Evolutionary conservation across 2,797 vertebrate species (phyloP).

Genomic region (Esox lucius): DNA sequence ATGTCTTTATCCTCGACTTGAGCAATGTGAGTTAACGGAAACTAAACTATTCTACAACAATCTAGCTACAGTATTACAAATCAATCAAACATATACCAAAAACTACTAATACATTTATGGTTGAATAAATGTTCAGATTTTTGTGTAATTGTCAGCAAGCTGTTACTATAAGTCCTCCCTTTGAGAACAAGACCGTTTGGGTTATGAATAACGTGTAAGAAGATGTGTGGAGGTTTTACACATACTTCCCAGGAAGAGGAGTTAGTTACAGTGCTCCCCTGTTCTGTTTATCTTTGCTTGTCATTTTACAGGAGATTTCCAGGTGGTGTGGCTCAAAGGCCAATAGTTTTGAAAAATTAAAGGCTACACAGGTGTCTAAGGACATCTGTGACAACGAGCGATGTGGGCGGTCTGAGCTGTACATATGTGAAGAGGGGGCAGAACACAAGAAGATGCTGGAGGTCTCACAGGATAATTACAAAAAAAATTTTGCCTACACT

Average conservation of each 20-base stretch:
- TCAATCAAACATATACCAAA: not conserved
- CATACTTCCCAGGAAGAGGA: not conserved
- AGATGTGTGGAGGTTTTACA: not conserved
- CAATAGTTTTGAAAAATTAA: conserved; percentile 83
- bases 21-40: conserved; percentile 50
- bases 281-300: not conserved
- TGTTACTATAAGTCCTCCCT: not conserved
- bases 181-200: not conserved
- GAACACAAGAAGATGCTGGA: conserved; percentile 60
- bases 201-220: not conserved
- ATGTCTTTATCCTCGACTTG: conserved; percentile 70
- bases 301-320: conserved; percentile 75
- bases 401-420: conserved; percentile 76
- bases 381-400: conserved; percentile 86
- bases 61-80: not conserved
- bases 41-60: not conserved
- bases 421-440: conserved; percentile 55
- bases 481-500: too few species aligned
- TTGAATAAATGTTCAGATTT: not conserved
- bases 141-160: not conserved
- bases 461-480: conserved; percentile 23
- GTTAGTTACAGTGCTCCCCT: conserved; percentile 20
- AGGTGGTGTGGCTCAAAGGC: conserved; percentile 86
- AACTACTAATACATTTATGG: not conserved
- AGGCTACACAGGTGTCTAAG: conserved; percentile 83